Percentiles rank a stretch among this genome's conserved stretches.
phyloP scores from a whole-genome alignment of 2,797 vertebrate genomes.

The Emys orbicularis region DNA sequence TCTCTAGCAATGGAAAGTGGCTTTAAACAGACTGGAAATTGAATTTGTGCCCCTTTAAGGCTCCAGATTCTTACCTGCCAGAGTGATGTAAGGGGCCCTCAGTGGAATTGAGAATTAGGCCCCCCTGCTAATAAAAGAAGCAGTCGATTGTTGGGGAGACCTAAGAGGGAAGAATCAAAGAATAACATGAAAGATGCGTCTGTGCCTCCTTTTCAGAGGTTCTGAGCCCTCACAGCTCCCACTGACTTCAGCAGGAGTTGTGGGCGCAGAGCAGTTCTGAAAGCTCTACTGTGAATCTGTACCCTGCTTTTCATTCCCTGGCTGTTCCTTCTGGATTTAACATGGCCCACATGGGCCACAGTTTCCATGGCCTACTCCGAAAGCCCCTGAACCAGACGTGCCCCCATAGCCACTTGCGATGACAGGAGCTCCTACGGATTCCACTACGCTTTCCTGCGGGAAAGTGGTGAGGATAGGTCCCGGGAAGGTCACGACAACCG shows the following conservation, averaged over 20 bases:
- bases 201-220: fast-evolving
- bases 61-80: neutral
- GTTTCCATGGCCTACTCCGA: neutral
- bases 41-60: neutral
- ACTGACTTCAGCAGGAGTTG: fast-evolving
- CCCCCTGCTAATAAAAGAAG: neutral
- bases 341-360: neutral
- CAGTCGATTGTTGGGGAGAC: neutral
- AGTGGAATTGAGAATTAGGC: neutral
- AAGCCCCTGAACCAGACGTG: neutral
- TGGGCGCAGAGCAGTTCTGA: fast-evolving
- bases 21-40: neutral
- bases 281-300: fast-evolving
- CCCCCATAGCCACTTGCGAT: neutral
- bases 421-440: neutral
- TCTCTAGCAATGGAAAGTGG: neutral
- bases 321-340: neutral
- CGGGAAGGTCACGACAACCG: conserved; percentile 57
- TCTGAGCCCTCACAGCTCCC: neutral
- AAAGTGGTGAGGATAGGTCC: conserved; percentile 70
- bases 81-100: neutral
- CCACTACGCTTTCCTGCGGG: conserved; percentile 57
- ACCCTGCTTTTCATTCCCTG: neutral
- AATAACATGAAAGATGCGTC: neutral
- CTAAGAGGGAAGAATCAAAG: neutral